phyloP scores from a whole-genome alignment of 2,113 vertebrate genomes.

The Pelmatolapia mariae region DNA sequence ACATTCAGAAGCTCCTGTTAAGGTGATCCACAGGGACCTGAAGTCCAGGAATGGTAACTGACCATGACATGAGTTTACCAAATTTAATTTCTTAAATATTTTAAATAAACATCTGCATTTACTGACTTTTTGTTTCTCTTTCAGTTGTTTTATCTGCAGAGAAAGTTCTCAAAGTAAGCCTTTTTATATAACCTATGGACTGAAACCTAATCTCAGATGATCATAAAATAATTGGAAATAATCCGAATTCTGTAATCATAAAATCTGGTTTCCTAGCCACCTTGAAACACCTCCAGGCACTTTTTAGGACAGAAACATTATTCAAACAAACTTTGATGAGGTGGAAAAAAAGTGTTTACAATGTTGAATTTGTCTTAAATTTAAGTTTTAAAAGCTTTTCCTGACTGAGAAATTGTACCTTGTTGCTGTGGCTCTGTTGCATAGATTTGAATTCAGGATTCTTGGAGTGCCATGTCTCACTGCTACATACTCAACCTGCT shows the following conservation, averaged over 20 bases:
- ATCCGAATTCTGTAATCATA: not conserved
- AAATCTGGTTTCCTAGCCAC: not conserved
- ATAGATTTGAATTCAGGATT: not conserved
- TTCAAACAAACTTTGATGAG: not conserved
- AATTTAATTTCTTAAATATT: not conserved
- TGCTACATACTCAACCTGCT: not conserved
- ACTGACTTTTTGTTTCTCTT: constrained; percentile 44
- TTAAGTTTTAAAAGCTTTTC: not conserved
- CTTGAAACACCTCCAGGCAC: not conserved
- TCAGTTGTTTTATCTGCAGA: constrained; percentile 91
- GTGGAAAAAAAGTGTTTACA: not conserved
- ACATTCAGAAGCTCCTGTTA: constrained; percentile 93
- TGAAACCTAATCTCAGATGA: not conserved
- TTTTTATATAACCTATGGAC: not conserved
- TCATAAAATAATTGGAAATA: not conserved
- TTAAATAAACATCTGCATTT: not conserved
- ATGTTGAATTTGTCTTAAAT: not conserved
- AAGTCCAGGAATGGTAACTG: constrained; percentile 95
- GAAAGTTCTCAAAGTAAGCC: constrained; percentile 86
- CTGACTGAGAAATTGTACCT: not conserved
- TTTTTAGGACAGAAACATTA: not conserved
- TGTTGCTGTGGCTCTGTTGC: not conserved
- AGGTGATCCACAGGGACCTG: constrained; percentile 97
- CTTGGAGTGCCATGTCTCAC: not conserved
- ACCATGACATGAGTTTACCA: not conserved